Conservation (phyloP, 2,888 invertebrate species). For the Heliconius erato region DNA sequence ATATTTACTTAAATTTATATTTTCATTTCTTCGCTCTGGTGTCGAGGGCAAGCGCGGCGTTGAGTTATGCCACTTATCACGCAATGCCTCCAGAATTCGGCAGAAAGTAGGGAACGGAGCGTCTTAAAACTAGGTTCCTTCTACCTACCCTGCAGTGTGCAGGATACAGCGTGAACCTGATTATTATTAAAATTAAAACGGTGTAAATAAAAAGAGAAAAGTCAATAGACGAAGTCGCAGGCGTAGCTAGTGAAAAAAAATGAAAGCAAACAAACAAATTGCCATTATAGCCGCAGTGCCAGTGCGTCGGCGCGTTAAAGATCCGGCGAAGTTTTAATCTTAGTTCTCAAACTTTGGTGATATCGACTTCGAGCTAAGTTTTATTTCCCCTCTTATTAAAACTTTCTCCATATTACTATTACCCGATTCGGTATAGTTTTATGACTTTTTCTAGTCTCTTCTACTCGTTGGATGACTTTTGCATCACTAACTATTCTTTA, state of each 20-base stretch:
- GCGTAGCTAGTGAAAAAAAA: constrained; percentile 46
- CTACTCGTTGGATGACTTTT: constrained; percentile 41
- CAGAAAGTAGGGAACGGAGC: no score
- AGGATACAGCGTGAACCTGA: no score
- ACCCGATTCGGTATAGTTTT: constrained; percentile 72
- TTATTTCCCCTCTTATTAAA: constrained; percentile 77
- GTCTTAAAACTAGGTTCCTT: no score
- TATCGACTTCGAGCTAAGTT: constrained; percentile 69
- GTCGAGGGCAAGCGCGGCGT: no score
- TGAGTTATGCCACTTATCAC: no score
- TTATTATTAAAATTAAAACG: no score
- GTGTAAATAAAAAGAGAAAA: no score
- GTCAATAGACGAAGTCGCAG: background rate
- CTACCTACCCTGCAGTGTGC: no score
- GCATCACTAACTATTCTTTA: constrained; percentile 37
- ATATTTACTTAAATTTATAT: no score
- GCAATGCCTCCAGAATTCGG: no score
- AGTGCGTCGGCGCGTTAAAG: constrained; percentile 57
- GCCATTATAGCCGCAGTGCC: constrained; percentile 37
- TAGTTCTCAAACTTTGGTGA: constrained; percentile 69
- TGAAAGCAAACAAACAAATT: constrained; percentile 30
- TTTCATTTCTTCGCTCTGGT: no score
- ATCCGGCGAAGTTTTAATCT: constrained; percentile 75
- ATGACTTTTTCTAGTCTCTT: constrained; percentile 66
- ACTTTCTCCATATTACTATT: constrained; percentile 79